Percentiles rank a stretch among this genome's conserved stretches.
phyloP scores from a whole-genome alignment of 2,113 vertebrate genomes.

The Xenopus borealis region DNA sequence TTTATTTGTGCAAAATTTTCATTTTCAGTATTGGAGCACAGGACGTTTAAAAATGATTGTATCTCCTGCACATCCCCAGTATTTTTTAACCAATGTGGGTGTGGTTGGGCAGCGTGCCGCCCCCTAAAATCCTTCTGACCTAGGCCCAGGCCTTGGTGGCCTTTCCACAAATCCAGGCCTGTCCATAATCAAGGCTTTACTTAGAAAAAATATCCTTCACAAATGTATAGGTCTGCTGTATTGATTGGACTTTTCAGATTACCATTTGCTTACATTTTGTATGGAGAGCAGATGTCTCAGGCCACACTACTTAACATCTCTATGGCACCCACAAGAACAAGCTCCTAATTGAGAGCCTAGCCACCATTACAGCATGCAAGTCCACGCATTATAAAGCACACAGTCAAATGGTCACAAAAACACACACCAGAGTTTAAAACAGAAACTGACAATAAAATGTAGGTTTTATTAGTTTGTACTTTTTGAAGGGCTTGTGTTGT shows the following conservation, averaged over 20 bases:
- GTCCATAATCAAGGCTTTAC: too few species aligned
- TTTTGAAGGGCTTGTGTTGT: constrained; percentile 4
- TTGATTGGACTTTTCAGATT: background rate
- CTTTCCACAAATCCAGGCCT: too few species aligned
- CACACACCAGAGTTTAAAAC: background rate
- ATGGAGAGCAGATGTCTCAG: background rate
- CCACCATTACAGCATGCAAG: background rate
- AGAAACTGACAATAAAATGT: background rate
- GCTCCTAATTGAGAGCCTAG: background rate
- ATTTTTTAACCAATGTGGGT: too few species aligned
- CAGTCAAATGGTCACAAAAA: background rate
- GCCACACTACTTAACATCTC: background rate
- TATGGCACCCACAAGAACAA: background rate
- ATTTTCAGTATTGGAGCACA: too few species aligned
- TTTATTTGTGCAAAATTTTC: too few species aligned
- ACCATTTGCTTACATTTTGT: background rate
- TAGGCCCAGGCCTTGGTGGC: too few species aligned
- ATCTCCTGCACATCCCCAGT: too few species aligned
- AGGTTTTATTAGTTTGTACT: constrained; percentile 7
- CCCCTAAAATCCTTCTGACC: too few species aligned
- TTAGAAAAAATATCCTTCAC: too few species aligned
- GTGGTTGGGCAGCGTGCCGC: too few species aligned
- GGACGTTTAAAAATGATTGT: too few species aligned
- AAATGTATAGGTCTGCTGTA: background rate
- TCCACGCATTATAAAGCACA: background rate